A percentile compares a stretch with the other conserved stretches of the same genome.
Evolutionary conservation across 2,113 vertebrate genomes (phyloP).

Genomic region (Willisornis vidua): DNA sequence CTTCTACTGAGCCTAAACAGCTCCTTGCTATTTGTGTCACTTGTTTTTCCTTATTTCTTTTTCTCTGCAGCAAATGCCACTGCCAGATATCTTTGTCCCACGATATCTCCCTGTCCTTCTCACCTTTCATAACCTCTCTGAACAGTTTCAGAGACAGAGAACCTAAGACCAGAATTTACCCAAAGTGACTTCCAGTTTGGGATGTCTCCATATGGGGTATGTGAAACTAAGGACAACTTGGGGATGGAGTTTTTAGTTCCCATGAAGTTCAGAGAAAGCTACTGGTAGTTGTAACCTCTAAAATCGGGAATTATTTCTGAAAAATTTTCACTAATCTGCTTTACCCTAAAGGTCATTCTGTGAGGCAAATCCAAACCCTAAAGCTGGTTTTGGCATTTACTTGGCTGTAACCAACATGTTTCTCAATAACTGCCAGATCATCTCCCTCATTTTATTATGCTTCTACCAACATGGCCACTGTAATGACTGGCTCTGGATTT

Average conservation of each 20-base stretch:
- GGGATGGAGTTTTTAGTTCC: neutral
- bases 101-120: neutral
- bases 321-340: neutral
- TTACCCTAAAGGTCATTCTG: neutral
- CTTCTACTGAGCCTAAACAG: neutral
- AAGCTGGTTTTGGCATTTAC: neutral
- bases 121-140: slow-evolving; percentile 25
- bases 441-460: neutral
- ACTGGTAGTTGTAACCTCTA: neutral
- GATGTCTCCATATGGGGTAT: neutral
- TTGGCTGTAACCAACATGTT: neutral
- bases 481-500: neutral
- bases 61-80: neutral
- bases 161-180: neutral
- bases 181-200: slow-evolving; percentile 13
- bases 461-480: neutral
- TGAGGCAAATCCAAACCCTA: neutral
- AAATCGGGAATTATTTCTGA: slow-evolving; percentile 7
- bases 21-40: neutral
- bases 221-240: neutral
- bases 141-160: neutral
- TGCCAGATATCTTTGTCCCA: slow-evolving; percentile 30
- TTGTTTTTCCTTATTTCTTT: neutral
- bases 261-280: slow-evolving; percentile 16
- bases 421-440: neutral